These are phyloP conservation scores for Scomber colias DNA, from an alignment of 2,113 vertebrate species.

Conservation along the genomic window DNA sequence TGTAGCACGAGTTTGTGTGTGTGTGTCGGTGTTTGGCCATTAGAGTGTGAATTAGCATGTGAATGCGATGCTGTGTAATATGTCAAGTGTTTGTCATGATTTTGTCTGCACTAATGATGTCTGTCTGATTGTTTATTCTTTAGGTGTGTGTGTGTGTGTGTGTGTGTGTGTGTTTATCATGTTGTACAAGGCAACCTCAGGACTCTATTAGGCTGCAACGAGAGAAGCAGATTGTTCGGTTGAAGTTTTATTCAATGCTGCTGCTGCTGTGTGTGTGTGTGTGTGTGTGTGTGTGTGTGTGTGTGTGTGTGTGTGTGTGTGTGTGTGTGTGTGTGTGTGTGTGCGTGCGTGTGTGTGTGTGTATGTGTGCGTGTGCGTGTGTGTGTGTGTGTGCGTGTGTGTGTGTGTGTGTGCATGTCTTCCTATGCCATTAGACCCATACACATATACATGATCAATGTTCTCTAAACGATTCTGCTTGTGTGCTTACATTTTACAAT, in stretches of 20 bases:
- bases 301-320: too few relatives aligned
- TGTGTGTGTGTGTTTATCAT: constrained; percentile 19
- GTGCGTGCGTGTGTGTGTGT: too few relatives aligned
- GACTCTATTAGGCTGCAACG: constrained; percentile 36
- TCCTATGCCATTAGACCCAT: neutral
- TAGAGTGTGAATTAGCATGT: constrained; percentile 42
- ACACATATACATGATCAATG: neutral
- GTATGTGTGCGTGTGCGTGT: too few relatives aligned
- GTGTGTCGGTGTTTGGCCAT: constrained; percentile 25
- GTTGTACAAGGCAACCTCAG: constrained; percentile 24
- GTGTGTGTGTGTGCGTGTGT: neutral
- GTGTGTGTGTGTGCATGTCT: neutral
- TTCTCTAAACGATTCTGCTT: neutral
- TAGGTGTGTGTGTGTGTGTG: constrained; percentile 7
- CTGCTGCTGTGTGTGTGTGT: neutral
- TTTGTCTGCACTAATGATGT: constrained; percentile 20
- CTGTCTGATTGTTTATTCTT: constrained; percentile 22
- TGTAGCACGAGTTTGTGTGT: constrained; percentile 1
- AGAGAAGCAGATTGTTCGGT: constrained; percentile 30
- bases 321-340: too few relatives aligned
- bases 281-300: too few relatives aligned
- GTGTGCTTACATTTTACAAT: neutral
- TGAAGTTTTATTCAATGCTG: constrained; percentile 16
- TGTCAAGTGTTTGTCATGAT: constrained; percentile 30
- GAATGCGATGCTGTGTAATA: constrained; percentile 4